These are phyloP conservation scores for Neotoxoptera formosana DNA, from an alignment of 1,140 invertebrate species.

Conservation along the genomic window DNA sequence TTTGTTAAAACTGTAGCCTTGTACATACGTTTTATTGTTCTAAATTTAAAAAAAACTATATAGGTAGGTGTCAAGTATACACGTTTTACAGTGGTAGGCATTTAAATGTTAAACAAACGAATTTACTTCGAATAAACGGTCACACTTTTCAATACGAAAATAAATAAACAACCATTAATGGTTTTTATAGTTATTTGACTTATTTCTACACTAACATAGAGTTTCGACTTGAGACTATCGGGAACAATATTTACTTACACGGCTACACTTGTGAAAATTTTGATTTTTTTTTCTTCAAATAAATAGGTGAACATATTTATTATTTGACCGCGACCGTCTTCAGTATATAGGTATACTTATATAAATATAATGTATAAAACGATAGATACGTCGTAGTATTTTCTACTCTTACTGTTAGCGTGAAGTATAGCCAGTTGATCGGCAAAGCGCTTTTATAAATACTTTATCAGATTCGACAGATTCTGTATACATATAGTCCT, in stretches of 20 bases:
- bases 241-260: background rate
- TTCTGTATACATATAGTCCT: constrained; percentile 9
- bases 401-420: constrained; percentile 4
- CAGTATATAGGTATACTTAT: background rate
- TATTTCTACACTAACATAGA: background rate
- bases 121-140: background rate
- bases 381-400: background rate
- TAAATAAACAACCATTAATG: background rate
- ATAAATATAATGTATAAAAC: background rate
- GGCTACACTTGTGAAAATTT: background rate
- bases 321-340: background rate
- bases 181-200: background rate
- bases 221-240: background rate
- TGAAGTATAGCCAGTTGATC: background rate
- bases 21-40: background rate
- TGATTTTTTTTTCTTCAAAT: background rate
- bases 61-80: background rate
- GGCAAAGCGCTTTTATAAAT: constrained; percentile 15
- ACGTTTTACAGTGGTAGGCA: background rate
- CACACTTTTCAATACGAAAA: background rate
- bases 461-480: constrained; percentile 47
- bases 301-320: background rate
- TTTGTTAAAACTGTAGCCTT: background rate
- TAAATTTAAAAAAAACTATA: background rate
- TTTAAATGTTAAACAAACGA: background rate